These are phyloP conservation scores for Lophotis ruficrista DNA, from an alignment of 2,113 vertebrate genomes.

Conservation along the genomic window DNA sequence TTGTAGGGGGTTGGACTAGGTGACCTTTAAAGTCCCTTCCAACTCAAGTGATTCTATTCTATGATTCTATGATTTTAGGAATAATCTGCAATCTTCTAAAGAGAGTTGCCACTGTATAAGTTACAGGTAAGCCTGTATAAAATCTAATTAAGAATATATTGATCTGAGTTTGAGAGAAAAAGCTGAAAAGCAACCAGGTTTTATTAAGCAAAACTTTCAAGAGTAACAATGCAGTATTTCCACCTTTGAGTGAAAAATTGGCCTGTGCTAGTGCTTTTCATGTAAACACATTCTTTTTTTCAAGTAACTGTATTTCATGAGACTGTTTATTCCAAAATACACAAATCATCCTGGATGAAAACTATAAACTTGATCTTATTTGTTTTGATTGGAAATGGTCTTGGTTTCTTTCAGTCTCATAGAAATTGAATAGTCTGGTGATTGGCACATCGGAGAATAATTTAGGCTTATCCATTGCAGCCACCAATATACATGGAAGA, in stretches of 20 bases:
- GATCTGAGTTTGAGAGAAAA: background rate
- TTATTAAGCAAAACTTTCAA: background rate
- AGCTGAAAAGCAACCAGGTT: background rate
- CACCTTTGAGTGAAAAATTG: background rate
- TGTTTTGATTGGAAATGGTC: background rate
- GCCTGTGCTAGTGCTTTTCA: background rate
- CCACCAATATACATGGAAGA: background rate
- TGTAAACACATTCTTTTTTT: background rate
- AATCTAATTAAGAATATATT: background rate
- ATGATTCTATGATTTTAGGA: background rate
- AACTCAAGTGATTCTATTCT: no score
- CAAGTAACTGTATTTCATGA: background rate
- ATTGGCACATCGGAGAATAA: background rate
- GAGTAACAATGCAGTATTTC: background rate
- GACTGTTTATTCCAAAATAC: background rate
- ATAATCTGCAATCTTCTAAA: background rate
- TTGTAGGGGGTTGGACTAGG: no score
- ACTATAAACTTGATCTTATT: background rate
- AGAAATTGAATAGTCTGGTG: background rate
- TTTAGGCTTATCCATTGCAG: background rate
- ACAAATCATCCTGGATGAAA: constrained; percentile 5
- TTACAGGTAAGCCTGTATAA: background rate
- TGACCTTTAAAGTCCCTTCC: no score
- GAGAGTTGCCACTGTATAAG: background rate
- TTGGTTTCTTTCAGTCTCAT: background rate